These are phyloP conservation scores for Drosophila paulistorum DNA, from an alignment of 1,140 invertebrate genomes.

Conservation along the genomic window DNA sequence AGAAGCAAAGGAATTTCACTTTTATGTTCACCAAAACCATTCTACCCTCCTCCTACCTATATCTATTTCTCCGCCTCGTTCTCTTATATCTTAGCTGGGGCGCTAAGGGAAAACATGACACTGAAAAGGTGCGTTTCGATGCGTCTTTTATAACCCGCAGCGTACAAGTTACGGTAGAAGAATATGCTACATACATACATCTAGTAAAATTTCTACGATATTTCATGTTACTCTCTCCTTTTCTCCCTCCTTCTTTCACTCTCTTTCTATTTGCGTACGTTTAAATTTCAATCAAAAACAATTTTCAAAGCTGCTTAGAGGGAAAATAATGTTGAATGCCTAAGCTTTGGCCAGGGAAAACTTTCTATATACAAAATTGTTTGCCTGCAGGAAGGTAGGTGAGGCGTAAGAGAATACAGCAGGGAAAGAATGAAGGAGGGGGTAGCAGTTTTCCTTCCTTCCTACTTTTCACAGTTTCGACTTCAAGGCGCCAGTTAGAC, in stretches of 20 bases:
- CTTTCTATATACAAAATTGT: constrained; percentile 3
- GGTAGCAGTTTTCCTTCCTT: not conserved
- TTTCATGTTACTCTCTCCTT: not conserved
- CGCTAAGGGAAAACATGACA: not conserved
- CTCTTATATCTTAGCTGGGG: constrained; percentile 14
- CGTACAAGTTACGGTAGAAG: not conserved
- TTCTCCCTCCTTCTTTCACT: not conserved
- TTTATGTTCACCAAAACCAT: constrained; percentile 54
- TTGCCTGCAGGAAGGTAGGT: not conserved
- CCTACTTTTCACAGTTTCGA: constrained; percentile 34
- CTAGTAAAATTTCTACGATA: constrained; percentile 5
- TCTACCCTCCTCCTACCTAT: not conserved
- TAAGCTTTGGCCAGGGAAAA: constrained; percentile 2
- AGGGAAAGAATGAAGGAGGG: not conserved
- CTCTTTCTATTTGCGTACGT: constrained; percentile 47
- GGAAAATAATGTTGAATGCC: constrained; percentile 9
- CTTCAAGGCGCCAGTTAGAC: constrained; percentile 34
- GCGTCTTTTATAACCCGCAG: constrained; percentile 10
- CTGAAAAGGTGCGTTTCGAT: constrained; percentile 12
- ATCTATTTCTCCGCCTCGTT: constrained; percentile 3
- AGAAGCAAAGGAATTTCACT: constrained; percentile 64
- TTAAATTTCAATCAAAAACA: constrained; percentile 75
- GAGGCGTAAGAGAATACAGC: not conserved
- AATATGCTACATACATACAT: not conserved
- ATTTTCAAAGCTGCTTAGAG: constrained; percentile 59